Percentiles rank a stretch among this genome's conserved stretches.
phyloP scores from a whole-genome alignment of 2,113 vertebrate genomes.

The Sprattus sprattus region DNA sequence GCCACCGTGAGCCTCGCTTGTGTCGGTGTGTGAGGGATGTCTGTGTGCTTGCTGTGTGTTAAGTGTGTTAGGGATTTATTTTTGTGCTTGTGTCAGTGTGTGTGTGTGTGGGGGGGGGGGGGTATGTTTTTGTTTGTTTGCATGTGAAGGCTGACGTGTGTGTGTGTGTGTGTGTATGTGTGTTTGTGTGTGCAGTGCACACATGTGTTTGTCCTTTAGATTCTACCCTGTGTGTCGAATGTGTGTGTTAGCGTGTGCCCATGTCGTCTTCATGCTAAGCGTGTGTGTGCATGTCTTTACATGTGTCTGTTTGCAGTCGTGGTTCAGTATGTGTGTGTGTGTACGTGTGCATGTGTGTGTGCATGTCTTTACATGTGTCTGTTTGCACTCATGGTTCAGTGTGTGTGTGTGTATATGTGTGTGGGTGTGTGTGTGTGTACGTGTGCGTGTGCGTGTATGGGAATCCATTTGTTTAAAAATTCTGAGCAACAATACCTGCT shows the following conservation, averaged over 20 bases:
- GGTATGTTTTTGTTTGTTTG: not conserved
- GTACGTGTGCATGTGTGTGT: not conserved
- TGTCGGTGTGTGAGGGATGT: not conserved
- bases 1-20: not conserved
- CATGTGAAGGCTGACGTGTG: not conserved
- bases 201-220: not conserved
- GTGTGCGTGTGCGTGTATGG: slow-evolving; percentile 2
- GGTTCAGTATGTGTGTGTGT: not conserved
- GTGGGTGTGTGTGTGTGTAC: slow-evolving; percentile 28
- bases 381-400: not conserved
- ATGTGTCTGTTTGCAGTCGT: not conserved
- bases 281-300: not conserved
- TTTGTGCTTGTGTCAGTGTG: slow-evolving; percentile 27
- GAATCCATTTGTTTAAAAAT: not conserved
- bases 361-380: slow-evolving; percentile 27
- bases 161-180: not conserved
- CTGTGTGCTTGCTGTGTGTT: not conserved
- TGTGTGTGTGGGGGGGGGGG: not conserved
- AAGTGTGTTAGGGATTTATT: not conserved
- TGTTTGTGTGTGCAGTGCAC: not conserved
- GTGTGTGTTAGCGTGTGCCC: not conserved
- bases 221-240: not conserved
- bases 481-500: slow-evolving; percentile 13
- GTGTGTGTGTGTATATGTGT: not conserved
- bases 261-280: too few relatives aligned